Percentiles rank a stretch among this genome's conserved stretches.
These are phyloP conservation scores for Netelia inedita DNA, from an alignment of 2,888 invertebrate species.

Conservation along the genomic window DNA sequence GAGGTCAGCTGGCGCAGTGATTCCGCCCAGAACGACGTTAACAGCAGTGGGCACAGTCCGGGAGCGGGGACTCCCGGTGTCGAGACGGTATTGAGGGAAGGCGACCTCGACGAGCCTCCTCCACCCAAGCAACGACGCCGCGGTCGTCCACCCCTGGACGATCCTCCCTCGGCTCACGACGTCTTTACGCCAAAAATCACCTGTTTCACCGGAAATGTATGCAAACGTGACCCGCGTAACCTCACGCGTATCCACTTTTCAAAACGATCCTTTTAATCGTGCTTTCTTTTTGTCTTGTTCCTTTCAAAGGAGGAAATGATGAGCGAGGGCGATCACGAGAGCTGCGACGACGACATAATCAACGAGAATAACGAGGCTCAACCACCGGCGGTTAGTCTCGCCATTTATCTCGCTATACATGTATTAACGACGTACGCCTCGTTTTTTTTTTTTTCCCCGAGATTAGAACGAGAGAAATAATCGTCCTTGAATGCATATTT, in stretches of 20 bases:
- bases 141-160: slow-evolving; percentile 90
- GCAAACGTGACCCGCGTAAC: slow-evolving; percentile 64
- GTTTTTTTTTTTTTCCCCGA: background rate
- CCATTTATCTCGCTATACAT: background rate
- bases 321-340: slow-evolving; percentile 84
- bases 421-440: background rate
- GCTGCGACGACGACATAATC: slow-evolving; percentile 84
- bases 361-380: slow-evolving; percentile 82
- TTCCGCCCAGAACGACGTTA: slow-evolving; percentile 79
- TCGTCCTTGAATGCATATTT: slow-evolving; percentile 24
- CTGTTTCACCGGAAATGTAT: slow-evolving; percentile 85
- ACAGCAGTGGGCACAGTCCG: slow-evolving; percentile 82
- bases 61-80: slow-evolving; percentile 81
- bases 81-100: slow-evolving; percentile 82
- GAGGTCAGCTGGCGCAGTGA: slow-evolving; percentile 93
- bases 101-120: slow-evolving; percentile 81
- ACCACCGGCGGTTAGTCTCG: slow-evolving; percentile 80
- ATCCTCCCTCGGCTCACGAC: slow-evolving; percentile 86
- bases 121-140: slow-evolving; percentile 88
- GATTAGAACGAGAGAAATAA: background rate
- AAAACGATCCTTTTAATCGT: slow-evolving; percentile 60
- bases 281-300: slow-evolving; percentile 60
- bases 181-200: slow-evolving; percentile 86
- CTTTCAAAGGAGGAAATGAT: slow-evolving; percentile 82
- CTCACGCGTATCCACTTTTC: background rate